Base-by-base conservation (phyloP, 2,113 vertebrate species). In the Spermophilus dauricus region DNA sequence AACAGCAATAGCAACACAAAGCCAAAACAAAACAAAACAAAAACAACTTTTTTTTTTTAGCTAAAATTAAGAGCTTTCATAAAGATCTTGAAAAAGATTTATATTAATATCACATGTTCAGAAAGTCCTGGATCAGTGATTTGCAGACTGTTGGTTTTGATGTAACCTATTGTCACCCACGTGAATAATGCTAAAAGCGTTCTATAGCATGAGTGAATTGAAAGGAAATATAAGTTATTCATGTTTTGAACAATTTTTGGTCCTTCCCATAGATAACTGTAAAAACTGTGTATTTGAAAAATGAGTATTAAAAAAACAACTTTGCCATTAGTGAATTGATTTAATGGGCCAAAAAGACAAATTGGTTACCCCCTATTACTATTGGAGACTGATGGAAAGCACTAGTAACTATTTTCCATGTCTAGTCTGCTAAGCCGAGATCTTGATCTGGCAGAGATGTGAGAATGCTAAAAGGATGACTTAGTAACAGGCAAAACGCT, bases 401-500 rank as follows among this genome's bases (percentile, higher is more conserved):
- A 28, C 84, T 90, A 53, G 89, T 82, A 96, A 97, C 96, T 95
- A 67, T 98, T 97, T 97, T 98, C 95, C 96, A 95, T 95, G 96
- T 97, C 89, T 69, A 87, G 96, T 91, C 95, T 85, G 94, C 89
- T 97, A 94, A 97, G 96, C 98, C 2, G 87, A 97, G 89, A 89
- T 97, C 95, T 97, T 72, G 76, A 97, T 96, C 96, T 98, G 98
- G 97, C 97, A 98, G 87, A 91, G 96, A 95, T 53, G 81, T 85
- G 94, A 94, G 96, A 96, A 96, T 96, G 95, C 97, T 98, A 96
- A 98, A 97, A 98, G 96, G 97, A 96, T 95, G 97, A 96, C 98
- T 98, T 98, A 96, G 97, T 97, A 97, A 98, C 98, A 95, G 96
- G 97, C 98, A 97, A 96, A 98, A 97, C 72, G 97, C 97, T 98